Evolutionary conservation across 2,113 vertebrate genomes (phyloP).

Genomic region (Stigmatopora argus): DNA sequence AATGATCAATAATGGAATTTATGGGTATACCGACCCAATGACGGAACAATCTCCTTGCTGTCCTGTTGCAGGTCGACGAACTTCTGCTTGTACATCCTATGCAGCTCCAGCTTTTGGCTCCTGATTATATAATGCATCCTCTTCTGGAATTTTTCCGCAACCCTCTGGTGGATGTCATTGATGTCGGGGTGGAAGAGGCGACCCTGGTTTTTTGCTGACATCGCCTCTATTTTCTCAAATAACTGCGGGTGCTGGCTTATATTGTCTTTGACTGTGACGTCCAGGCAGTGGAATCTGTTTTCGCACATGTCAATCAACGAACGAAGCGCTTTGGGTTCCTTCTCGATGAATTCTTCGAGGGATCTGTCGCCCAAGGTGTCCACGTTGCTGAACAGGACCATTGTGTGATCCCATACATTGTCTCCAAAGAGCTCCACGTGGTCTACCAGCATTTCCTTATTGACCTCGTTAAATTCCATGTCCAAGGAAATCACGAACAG

Average conservation of each 20-base stretch:
- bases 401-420: slow-evolving; percentile 43
- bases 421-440: slow-evolving; percentile 36
- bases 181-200: slow-evolving; percentile 30
- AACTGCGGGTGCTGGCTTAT: slow-evolving; percentile 36
- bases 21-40: slow-evolving; percentile 27
- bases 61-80: slow-evolving; percentile 21
- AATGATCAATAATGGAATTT: neutral
- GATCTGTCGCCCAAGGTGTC: slow-evolving; percentile 32
- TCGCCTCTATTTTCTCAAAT: slow-evolving; percentile 51
- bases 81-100: slow-evolving; percentile 12
- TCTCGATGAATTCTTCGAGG: slow-evolving; percentile 50
- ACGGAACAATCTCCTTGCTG: neutral
- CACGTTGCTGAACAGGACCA: slow-evolving; percentile 45
- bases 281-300: slow-evolving; percentile 48
- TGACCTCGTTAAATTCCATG: slow-evolving; percentile 20
- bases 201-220: slow-evolving; percentile 27
- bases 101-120: slow-evolving; percentile 32
- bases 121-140: slow-evolving; percentile 11
- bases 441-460: slow-evolving; percentile 17
- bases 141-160: slow-evolving; percentile 21
- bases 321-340: slow-evolving; percentile 14
- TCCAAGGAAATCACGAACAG: slow-evolving; percentile 43
- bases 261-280: slow-evolving; percentile 27
- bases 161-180: slow-evolving; percentile 1
- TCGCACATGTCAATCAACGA: slow-evolving; percentile 49